Evolutionary conservation across 1,140 invertebrate species (phyloP), one percentile per base, ranked within the genome.

Genomic region (Eulimnadia texana): DNA sequence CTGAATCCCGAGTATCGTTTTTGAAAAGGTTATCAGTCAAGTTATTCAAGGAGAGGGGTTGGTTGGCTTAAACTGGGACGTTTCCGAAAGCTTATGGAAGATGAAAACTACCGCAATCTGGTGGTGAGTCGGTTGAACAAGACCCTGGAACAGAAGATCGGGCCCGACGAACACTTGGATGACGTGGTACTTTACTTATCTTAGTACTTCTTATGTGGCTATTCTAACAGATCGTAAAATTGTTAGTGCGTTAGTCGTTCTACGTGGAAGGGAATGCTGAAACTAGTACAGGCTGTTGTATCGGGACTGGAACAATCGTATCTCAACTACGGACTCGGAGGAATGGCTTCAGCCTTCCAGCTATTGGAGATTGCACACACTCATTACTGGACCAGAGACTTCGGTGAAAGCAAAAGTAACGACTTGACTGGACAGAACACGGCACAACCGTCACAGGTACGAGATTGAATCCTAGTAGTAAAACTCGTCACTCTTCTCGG

Each of bases 311-410:
- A 95, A 70, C 82, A 86, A 62, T 95, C 92, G 1, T 98, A 90
- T 71, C 80, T 83, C 20, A 97, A 95, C 77, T 92, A 92, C 68
- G 93, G 93, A 0, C 78, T 93, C 0, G 93, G 94, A 58, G 97
- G 97, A 23, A 94, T 98, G 85, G 95, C 95, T 0, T 96, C 92
- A 2, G 90, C 93, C 13, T 95, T 93, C 72, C 93, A 96, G 74
- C 77, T 98, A 52, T 83, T 98, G 64, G 95, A 99, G 79, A 94
- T 99, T 70, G 90, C 93, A 1, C 94, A 99, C 73, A 99, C 95
- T 0, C 95, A 99, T 74, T 99, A 91, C 71, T 98, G 93, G 93
- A 87, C 85, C 55, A 89, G 90, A 70, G 93, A 96, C 69, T 70
- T 86, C 1, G 75, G 76, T 13, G 82, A 89, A 50, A 29, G 50